phyloP scores from a whole-genome alignment of 2,113 vertebrate species.

The Pionites leucogaster region DNA sequence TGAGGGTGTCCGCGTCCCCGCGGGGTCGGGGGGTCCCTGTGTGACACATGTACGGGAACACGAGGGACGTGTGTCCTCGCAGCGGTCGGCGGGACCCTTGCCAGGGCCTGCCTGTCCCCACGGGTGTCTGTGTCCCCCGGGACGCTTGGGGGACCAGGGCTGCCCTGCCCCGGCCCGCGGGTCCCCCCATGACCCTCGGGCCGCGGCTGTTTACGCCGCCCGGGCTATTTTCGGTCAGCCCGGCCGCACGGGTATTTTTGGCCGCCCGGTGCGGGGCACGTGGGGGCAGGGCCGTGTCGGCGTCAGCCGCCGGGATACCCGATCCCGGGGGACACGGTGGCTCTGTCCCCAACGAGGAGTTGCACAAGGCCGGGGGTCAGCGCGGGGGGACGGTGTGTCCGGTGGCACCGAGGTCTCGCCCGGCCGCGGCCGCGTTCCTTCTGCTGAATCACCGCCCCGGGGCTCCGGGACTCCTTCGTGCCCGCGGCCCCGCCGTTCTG shows the following conservation, averaged over 20 bases:
- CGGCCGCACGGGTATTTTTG: slow-evolving; percentile 10
- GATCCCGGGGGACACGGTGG: neutral
- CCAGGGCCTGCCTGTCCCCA: too few relatives aligned
- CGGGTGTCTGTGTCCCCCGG: neutral
- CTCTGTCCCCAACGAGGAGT: neutral
- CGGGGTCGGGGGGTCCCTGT: neutral
- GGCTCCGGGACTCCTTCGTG: neutral
- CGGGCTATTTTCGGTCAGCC: neutral
- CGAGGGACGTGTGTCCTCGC: neutral
- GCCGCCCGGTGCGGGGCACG: neutral
- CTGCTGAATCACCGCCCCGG: neutral
- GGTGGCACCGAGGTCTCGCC: neutral
- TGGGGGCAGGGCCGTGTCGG: neutral
- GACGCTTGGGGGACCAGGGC: neutral
- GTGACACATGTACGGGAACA: neutral
- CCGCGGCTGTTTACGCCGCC: neutral
- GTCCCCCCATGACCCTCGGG: neutral
- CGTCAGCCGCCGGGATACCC: neutral
- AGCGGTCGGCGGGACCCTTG: neutral
- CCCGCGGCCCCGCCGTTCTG: neutral
- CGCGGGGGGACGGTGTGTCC: neutral
- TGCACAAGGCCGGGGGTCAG: neutral
- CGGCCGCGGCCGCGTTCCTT: neutral
- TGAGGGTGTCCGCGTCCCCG: neutral
- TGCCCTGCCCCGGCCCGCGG: neutral